These are phyloP conservation scores for Gymnocephalus cernua DNA, from an alignment of 2,113 vertebrate genomes.

Conservation along the genomic window DNA sequence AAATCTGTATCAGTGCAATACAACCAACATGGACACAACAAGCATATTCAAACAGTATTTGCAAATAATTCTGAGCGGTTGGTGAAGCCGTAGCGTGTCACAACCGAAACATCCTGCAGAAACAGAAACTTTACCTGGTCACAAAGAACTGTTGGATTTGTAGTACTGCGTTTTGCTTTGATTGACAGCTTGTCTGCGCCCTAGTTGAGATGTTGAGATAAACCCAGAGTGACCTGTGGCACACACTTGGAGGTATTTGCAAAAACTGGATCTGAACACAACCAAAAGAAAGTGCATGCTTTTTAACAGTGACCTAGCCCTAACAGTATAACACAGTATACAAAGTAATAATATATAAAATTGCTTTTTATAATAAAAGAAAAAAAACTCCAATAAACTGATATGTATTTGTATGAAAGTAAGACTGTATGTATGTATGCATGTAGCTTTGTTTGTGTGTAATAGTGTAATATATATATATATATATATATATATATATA, in stretches of 20 bases:
- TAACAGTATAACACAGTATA: conserved; percentile 78
- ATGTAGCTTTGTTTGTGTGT: conserved; percentile 78
- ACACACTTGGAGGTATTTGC: conserved; percentile 48
- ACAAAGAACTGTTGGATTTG: background rate
- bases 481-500: too few relatives aligned
- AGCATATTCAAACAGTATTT: conserved; percentile 23
- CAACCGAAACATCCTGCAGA: background rate
- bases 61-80: conserved; percentile 38
- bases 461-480: conserved; percentile 65
- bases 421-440: conserved; percentile 71
- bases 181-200: conserved; percentile 6
- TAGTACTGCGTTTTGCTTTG: conserved; percentile 7
- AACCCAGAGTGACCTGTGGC: conserved; percentile 1
- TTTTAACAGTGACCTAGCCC: conserved; percentile 79
- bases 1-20: conserved; percentile 60
- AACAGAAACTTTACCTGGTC: background rate
- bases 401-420: conserved; percentile 81
- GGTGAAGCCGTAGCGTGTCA: background rate
- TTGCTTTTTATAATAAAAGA: conserved; percentile 81
- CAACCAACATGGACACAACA: conserved; percentile 34
- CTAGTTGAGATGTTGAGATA: background rate
- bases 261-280: conserved; percentile 58
- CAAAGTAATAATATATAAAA: conserved; percentile 80
- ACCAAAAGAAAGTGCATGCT: conserved; percentile 84
- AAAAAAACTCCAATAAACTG: conserved; percentile 69